phyloP scores from a whole-genome alignment of 2,113 vertebrate species.

The Nycticebus coucang region DNA sequence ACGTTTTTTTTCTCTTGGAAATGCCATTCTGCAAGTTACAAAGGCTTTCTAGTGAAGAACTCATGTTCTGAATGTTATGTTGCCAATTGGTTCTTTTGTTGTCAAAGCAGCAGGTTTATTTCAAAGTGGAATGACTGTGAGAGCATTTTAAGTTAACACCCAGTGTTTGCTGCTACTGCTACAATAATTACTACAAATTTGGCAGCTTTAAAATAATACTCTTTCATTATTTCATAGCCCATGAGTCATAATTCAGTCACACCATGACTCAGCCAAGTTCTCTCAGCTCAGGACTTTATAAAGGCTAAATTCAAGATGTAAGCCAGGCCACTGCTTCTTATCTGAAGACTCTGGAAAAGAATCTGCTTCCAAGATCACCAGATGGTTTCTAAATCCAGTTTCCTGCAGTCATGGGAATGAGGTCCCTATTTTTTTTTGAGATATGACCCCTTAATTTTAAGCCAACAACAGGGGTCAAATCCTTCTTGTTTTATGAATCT shows the following conservation, averaged over 20 bases:
- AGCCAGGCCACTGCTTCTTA: not conserved
- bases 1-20: slow-evolving; percentile 30
- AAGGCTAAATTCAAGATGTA: not conserved
- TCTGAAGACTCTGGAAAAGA: not conserved
- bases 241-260: not conserved
- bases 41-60: not conserved
- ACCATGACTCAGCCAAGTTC: not conserved
- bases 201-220: not conserved
- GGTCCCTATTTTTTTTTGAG: not conserved
- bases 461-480: not conserved
- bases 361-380: not conserved
- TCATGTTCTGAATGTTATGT: slow-evolving; percentile 53
- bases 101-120: not conserved
- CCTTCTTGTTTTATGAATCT: not conserved
- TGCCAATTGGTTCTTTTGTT: not conserved
- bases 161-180: not conserved
- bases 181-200: not conserved
- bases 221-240: not conserved
- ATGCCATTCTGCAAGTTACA: not conserved
- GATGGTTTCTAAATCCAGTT: not conserved
- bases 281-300: not conserved
- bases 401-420: not conserved
- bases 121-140: not conserved
- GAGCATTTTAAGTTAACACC: not conserved
- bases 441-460: not conserved